phyloP scores from a whole-genome alignment of 92 coral and sea anemone genomes.

The Paramuricea clavata region DNA sequence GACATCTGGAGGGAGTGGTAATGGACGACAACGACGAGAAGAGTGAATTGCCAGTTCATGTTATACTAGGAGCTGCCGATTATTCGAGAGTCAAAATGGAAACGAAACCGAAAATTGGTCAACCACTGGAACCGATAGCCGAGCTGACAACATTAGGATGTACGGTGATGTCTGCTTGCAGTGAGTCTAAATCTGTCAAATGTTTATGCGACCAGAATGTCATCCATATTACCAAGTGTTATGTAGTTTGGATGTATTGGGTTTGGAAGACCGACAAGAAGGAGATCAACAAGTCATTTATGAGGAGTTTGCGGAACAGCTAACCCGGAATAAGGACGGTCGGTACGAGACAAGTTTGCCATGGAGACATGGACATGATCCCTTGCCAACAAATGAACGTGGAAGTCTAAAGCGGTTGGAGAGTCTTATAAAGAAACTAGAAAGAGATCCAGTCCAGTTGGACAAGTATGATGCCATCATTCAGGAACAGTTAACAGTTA shows the following conservation, averaged over 20 bases:
- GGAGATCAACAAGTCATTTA: no score
- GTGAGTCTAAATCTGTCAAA: no score
- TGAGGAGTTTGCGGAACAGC: no score
- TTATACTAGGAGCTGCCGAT: neutral
- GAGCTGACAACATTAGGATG: no score
- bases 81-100: neutral
- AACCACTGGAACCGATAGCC: neutral
- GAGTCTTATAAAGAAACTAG: neutral
- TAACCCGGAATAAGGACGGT: neutral
- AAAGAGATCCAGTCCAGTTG: no score
- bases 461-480: no score
- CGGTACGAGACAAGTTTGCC: neutral
- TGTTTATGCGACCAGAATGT: neutral
- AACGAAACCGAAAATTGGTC: slow-evolving; percentile 3
- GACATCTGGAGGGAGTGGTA: no score
- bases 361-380: neutral
- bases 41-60: no score
- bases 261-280: neutral
- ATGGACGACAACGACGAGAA: no score
- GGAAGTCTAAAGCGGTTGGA: neutral
- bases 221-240: neutral
- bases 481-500: no score
- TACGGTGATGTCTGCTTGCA: no score
- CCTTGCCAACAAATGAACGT: neutral
- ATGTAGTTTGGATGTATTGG: no score